phyloP scores from a whole-genome alignment of 2,888 invertebrate species.

The Eupithecia pulchellata region DNA sequence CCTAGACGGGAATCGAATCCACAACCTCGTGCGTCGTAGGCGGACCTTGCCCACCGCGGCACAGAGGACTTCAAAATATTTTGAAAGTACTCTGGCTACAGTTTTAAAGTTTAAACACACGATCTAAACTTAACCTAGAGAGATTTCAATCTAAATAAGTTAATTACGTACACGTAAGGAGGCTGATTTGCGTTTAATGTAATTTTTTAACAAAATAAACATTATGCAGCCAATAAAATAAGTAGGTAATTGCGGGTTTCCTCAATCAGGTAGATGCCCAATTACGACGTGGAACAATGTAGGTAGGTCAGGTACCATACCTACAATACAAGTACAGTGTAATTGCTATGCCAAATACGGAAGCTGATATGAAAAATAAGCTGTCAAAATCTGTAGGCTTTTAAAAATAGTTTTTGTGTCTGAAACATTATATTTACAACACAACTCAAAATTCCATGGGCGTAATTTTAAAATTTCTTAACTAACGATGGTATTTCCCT shows the following conservation, averaged over 20 bases:
- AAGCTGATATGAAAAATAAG: slow-evolving; percentile 1
- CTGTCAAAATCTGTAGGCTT: neutral
- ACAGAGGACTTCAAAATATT: too few species aligned
- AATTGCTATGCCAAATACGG: slow-evolving; percentile 15
- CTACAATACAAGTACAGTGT: neutral
- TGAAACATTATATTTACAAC: too few species aligned
- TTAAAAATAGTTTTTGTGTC: too few species aligned
- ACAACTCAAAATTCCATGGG: too few species aligned
- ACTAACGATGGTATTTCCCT: too few species aligned
- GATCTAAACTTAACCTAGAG: slow-evolving; percentile 73
- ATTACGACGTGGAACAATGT: slow-evolving; percentile 34
- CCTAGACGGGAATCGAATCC: too few species aligned
- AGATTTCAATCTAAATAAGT: slow-evolving; percentile 67
- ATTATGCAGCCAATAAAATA: slow-evolving; percentile 48
- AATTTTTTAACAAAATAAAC: slow-evolving; percentile 54
- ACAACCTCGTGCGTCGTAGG: too few species aligned
- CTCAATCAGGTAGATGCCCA: slow-evolving; percentile 42
- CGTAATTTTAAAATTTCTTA: too few species aligned
- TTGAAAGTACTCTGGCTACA: neutral
- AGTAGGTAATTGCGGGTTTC: slow-evolving; percentile 53
- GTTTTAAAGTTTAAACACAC: slow-evolving; percentile 42
- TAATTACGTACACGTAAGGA: slow-evolving; percentile 63
- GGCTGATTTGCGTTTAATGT: slow-evolving; percentile 67
- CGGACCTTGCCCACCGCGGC: too few species aligned
- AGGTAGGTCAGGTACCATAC: slow-evolving; percentile 13